A percentile compares a stretch with the other conserved stretches of the same genome.
These are phyloP conservation scores for Brachypodius melanocephalos DNA, from an alignment of 2,113 vertebrate species.

Conservation along the genomic window DNA sequence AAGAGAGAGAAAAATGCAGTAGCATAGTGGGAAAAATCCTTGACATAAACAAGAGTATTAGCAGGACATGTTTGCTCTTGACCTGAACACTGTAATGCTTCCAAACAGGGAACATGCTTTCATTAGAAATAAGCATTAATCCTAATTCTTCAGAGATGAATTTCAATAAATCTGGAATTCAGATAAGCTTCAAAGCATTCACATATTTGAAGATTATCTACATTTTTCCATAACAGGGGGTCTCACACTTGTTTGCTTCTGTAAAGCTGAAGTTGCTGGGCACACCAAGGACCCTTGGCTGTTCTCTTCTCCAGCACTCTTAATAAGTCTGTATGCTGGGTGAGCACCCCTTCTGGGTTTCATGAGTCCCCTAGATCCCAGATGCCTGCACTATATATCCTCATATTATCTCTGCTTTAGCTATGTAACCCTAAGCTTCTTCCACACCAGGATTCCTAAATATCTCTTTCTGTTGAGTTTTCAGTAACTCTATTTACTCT, in stretches of 20 bases:
- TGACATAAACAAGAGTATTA: constrained; percentile 45
- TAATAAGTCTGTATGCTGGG: too few species aligned
- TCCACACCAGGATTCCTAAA: not conserved
- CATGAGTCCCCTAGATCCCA: not conserved
- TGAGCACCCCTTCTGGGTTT: not conserved
- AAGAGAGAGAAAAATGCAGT: not conserved
- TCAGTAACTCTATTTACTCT: not conserved
- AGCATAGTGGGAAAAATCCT: not conserved
- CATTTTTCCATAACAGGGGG: not conserved
- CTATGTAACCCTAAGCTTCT: not conserved
- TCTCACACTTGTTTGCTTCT: not conserved
- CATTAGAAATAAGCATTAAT: constrained; percentile 28
- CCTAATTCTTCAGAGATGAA: constrained; percentile 36
- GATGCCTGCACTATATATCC: not conserved
- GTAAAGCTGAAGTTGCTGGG: not conserved
- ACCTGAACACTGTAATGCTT: constrained; percentile 7
- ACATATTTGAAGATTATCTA: constrained; percentile 49
- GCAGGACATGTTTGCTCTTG: constrained; percentile 26
- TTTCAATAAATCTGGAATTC: constrained; percentile 46
- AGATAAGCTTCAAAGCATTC: constrained; percentile 51
- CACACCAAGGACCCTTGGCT: not conserved
- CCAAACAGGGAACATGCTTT: constrained; percentile 6
- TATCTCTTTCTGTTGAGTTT: not conserved
- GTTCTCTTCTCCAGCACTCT: not conserved
- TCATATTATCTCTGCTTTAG: not conserved